These are phyloP conservation scores for Exaiptasia diaphana DNA, from an alignment of 64 coral and sea anemone genomes.

Conservation along the genomic window DNA sequence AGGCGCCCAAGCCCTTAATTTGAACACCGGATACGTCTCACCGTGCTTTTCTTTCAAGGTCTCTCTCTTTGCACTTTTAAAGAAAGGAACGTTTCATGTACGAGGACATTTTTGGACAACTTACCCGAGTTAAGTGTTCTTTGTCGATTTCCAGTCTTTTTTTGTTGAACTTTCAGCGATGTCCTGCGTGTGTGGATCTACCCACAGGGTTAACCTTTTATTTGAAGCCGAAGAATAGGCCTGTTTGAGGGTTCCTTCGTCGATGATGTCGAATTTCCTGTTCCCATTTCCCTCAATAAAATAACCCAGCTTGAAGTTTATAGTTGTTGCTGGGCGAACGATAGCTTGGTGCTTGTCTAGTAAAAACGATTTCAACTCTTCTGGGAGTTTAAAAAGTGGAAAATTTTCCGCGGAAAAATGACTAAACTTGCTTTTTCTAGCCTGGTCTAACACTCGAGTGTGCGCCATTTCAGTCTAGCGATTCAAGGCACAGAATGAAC, in stretches of 20 bases:
- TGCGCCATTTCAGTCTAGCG: too few relatives aligned
- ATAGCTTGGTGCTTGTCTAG: not conserved
- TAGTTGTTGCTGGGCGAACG: not conserved
- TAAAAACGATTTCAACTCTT: slow-evolving; percentile 24
- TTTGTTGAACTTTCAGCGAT: too few relatives aligned
- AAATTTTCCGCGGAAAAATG: slow-evolving; percentile 3
- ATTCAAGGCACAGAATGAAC: too few relatives aligned
- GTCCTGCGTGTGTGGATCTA: slow-evolving; percentile 37
- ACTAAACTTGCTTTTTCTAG: not conserved
- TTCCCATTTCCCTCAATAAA: slow-evolving; percentile 30
- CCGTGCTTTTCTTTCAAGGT: too few relatives aligned
- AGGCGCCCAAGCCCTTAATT: too few relatives aligned
- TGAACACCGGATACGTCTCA: too few relatives aligned
- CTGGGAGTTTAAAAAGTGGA: slow-evolving; percentile 3
- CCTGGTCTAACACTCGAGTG: not conserved
- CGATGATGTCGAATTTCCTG: slow-evolving; percentile 38
- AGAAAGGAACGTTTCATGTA: too few relatives aligned
- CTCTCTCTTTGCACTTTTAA: too few relatives aligned
- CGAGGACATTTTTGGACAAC: too few relatives aligned
- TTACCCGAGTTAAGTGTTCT: too few relatives aligned
- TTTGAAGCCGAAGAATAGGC: not conserved
- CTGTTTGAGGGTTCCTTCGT: not conserved
- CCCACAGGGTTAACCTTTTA: slow-evolving; percentile 5
- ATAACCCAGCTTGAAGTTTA: not conserved
- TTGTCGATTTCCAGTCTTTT: too few relatives aligned